Base-by-base conservation (phyloP, 2,797 vertebrate species). In the Liasis olivaceus region DNA sequence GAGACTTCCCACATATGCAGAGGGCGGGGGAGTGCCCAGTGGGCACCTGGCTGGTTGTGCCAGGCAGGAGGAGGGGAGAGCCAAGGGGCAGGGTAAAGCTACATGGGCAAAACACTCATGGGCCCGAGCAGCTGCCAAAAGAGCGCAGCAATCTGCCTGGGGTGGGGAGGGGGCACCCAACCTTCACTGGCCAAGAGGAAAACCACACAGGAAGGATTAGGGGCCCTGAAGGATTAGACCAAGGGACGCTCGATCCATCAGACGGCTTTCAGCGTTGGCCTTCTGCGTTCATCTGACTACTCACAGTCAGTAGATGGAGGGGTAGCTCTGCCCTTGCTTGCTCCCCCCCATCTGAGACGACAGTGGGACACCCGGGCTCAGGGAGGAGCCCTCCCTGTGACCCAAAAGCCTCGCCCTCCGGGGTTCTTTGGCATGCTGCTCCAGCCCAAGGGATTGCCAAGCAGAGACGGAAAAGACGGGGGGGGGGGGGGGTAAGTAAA, bases 381-480 rank as follows among this genome's bases (percentile, higher is more conserved):
- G 20, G 58, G 17, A 59, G 58, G 85, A 59, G 2, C 51, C 15
- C n/a, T 20, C n/a, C 54, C 42, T 17, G 26, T 12, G 22, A 15
- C 17, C 26, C 85, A n/a, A 9, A 77, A 42, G 20, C 31, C 17
- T 31, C 7, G 2, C 13, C 59, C 22, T 22, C n/a, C 0, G 12
- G 47, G 58, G 17, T 26, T 88, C 93, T 13, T 0, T 13, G 91
- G 92, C 88, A 24, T 9, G 31, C 90, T 94, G 69, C 91, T 91
- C 87, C 36, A 88, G 88, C 90, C 77, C 36, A 87, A 62, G 51
- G 5, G 62, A 7, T 22, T 42, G 84, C 59, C 93, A 11, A 92
- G 92, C 81, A 3, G n/a, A 1, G 69, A 58, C 86, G 58, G 60
- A 62, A 89, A 42, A 11, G 8, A 42, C 6, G 1, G 17, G 31